Evolutionary conservation across 64 coral and sea anemone genomes (phyloP), one percentile per base, ranked within the genome.

Genomic region (Montipora cactus): DNA sequence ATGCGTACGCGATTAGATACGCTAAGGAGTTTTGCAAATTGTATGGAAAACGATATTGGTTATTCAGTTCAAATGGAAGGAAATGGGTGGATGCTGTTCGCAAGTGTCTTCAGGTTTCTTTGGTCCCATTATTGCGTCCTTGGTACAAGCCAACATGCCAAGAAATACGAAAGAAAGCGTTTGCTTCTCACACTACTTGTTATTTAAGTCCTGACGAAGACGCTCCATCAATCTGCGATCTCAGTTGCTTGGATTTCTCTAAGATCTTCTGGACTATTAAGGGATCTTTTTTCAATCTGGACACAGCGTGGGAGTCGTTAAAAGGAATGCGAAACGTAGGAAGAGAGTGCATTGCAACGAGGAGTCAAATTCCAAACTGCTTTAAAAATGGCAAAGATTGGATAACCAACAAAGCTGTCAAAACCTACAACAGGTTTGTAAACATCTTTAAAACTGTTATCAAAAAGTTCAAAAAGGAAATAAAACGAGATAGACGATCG

Each of bases 41-140:
- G 23, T 95, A 84, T 59, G 3, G 28, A n/a, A 57, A 49, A 5
- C 3, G 37, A 19, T 7, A 82, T n/a, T 48, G 3, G 3, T 4
- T 14, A 4, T 92, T 92, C 0, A 75, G 23, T 44, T 0, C 18
- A 14, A 52, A 44, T 23, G 90, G 67, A 19, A 9, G 7, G 16
- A 70, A 68, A 13, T 95, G 94, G 94, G 10, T 91, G 1, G 49
- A 91, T 64, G 80, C n/a, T 0, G 83, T 78, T 59, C 55, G 94
- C 20, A 95, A 88, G 8, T 95, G 94, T 66, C 61, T 95, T 16
- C 90, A 92, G 49, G 81, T 92, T 5, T 79, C 78, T 62, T 79
- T 95, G 48, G 94, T 81, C 7, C 84, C 90, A 19, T 49, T 95
- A 64, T 62, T 95, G 4, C 89, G 94, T 4, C 50, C 78, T 19